Evolutionary conservation across 1,140 invertebrate species (phyloP).

Genomic region (Drosophila grimshawi): DNA sequence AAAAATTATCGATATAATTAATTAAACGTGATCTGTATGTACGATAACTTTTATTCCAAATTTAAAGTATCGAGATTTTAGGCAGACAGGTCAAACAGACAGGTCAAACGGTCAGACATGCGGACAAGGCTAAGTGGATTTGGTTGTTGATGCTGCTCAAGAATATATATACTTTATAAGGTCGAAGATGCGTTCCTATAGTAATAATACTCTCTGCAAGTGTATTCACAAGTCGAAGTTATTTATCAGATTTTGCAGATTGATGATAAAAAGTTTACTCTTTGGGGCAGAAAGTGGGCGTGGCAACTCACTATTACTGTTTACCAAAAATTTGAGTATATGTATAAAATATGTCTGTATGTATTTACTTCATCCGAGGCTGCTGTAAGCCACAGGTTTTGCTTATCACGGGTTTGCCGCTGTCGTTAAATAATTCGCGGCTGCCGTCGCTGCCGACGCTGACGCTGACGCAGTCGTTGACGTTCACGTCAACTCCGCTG

Average conservation of each 20-base stretch:
- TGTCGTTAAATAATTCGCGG: conserved; percentile 65
- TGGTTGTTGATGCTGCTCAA: no score
- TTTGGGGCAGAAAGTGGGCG: neutral
- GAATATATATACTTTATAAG: no score
- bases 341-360: conserved; percentile 4
- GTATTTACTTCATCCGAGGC: conserved; percentile 34
- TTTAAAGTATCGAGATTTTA: no score
- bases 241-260: neutral
- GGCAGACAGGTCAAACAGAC: no score
- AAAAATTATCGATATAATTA: no score
- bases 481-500: conserved; percentile 23
- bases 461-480: neutral
- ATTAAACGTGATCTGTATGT: no score
- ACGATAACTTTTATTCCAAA: no score
- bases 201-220: neutral
- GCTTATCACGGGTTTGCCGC: conserved; percentile 68
- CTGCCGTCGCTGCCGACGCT: conserved; percentile 1
- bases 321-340: neutral
- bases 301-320: neutral
- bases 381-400: conserved; percentile 15
- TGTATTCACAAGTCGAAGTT: neutral
- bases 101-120: no score
- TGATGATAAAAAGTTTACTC: neutral
- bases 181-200: no score
- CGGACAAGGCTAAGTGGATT: no score